phyloP scores from a whole-genome alignment of 2,888 invertebrate species.

The Saturnia japonica region DNA sequence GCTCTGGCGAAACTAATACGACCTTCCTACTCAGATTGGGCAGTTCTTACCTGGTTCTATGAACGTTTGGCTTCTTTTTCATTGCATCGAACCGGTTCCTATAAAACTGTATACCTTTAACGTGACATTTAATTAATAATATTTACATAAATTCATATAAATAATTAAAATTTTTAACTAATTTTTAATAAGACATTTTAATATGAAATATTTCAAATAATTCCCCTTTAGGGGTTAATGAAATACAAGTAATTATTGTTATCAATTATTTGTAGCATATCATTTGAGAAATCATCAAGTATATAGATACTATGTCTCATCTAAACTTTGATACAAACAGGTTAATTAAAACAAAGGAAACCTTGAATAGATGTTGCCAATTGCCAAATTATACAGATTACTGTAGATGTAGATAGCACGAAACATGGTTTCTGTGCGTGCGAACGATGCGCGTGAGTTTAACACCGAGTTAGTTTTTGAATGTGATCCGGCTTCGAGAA shows the following conservation, averaged over 20 bases:
- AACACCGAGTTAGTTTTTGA: constrained; percentile 42
- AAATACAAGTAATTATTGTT: constrained; percentile 22
- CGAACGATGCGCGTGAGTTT: constrained; percentile 37
- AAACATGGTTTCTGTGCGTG: constrained; percentile 46
- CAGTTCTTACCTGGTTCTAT: constrained; percentile 71
- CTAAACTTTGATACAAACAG: constrained; percentile 36
- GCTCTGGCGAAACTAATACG: constrained; percentile 73
- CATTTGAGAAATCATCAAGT: constrained; percentile 26
- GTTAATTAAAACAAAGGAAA: constrained; percentile 54
- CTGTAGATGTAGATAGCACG: constrained; percentile 48
- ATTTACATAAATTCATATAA: neutral
- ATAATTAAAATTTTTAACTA: neutral
- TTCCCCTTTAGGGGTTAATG: constrained; percentile 21
- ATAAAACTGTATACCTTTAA: neutral
- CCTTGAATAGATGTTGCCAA: constrained; percentile 56
- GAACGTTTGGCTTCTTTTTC: constrained; percentile 46
- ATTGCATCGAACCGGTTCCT: constrained; percentile 37
- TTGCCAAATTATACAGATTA: constrained; percentile 56
- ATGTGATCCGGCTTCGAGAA: constrained; percentile 38
- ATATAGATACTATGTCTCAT: constrained; percentile 34
- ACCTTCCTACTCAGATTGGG: constrained; percentile 76
- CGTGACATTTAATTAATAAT: neutral
- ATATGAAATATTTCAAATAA: constrained; percentile 17
- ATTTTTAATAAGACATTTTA: neutral
- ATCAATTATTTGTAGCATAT: constrained; percentile 14